Conservation (phyloP, 2,888 invertebrate genomes). For the Tricholauxania praeusta region DNA sequence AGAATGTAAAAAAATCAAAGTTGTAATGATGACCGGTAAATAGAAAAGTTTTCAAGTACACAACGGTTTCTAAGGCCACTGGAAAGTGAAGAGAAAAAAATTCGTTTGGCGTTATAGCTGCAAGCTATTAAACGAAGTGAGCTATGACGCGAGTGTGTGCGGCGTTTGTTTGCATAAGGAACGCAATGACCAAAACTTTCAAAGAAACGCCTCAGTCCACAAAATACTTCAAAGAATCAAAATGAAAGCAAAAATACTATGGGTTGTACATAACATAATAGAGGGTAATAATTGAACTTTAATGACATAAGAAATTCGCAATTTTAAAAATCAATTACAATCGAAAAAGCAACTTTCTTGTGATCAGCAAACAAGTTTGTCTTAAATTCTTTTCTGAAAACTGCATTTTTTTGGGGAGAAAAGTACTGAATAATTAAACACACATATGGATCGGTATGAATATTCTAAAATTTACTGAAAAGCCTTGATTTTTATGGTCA, state of each 20-base stretch:
- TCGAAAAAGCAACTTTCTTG: background rate
- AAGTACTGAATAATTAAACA: too few relatives aligned
- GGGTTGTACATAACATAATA: background rate
- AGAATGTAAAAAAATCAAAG: background rate
- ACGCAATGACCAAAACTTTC: background rate
- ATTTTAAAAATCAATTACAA: background rate
- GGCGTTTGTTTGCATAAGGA: background rate
- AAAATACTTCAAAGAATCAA: conserved; percentile 38
- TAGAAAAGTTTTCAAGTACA: conserved; percentile 38
- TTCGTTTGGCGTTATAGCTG: conserved; percentile 29
- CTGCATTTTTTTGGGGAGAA: too few relatives aligned
- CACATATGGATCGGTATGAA: too few relatives aligned
- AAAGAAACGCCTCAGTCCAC: conserved; percentile 39
- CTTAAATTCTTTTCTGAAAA: too few relatives aligned
- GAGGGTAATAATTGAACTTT: background rate
- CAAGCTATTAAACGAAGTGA: conserved; percentile 38
- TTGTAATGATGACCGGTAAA: too few relatives aligned
- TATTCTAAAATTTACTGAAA: too few relatives aligned
- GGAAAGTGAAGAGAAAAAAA: conserved; percentile 36
- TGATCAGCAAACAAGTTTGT: too few relatives aligned
- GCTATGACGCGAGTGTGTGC: background rate
- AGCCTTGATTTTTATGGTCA: too few relatives aligned
- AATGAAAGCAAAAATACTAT: conserved; percentile 11
- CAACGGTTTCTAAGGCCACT: conserved; percentile 47
- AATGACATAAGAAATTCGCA: background rate